Evolutionary conservation across 2,888 invertebrate species (phyloP).

Genomic region (Oxystoma pomonae): DNA sequence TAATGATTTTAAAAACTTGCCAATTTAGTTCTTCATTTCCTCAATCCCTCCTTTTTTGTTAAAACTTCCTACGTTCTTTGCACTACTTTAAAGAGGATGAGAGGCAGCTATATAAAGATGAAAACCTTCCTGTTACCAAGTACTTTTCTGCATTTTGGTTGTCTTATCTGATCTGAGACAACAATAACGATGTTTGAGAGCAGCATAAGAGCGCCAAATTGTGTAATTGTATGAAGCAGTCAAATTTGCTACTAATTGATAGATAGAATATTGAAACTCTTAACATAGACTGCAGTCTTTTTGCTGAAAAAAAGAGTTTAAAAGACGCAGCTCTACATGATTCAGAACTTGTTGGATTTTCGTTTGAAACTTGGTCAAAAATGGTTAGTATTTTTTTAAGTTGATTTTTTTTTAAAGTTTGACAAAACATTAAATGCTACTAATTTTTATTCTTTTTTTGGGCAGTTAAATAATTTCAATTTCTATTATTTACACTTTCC

Average conservation of each 20-base stretch:
- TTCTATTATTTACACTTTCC: too few species aligned
- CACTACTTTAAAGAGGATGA: background rate
- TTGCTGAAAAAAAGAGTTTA: constrained; percentile 16
- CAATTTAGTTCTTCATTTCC: too few species aligned
- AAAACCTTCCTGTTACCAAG: background rate
- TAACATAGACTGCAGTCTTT: constrained; percentile 30
- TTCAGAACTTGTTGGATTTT: constrained; percentile 33
- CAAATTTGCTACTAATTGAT: constrained; percentile 37
- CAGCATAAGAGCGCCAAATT: constrained; percentile 8
- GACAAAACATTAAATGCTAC: too few species aligned
- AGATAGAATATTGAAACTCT: constrained; percentile 11
- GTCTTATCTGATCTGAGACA: constrained; percentile 28
- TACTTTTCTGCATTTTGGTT: constrained; percentile 36
- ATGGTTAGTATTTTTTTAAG: constrained; percentile 32
- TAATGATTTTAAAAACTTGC: too few species aligned
- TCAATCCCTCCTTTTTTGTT: too few species aligned
- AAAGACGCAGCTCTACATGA: constrained; percentile 22
- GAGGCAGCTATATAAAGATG: background rate
- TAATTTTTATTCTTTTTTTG: too few species aligned
- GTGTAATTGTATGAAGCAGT: constrained; percentile 38
- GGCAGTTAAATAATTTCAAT: too few species aligned
- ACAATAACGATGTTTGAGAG: constrained; percentile 21
- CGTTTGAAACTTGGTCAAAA: constrained; percentile 35
- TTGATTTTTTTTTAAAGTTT: too few species aligned
- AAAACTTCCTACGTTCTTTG: too few species aligned